Base-by-base conservation (phyloP, 2,888 invertebrate species). In the Papilio gigon region DNA sequence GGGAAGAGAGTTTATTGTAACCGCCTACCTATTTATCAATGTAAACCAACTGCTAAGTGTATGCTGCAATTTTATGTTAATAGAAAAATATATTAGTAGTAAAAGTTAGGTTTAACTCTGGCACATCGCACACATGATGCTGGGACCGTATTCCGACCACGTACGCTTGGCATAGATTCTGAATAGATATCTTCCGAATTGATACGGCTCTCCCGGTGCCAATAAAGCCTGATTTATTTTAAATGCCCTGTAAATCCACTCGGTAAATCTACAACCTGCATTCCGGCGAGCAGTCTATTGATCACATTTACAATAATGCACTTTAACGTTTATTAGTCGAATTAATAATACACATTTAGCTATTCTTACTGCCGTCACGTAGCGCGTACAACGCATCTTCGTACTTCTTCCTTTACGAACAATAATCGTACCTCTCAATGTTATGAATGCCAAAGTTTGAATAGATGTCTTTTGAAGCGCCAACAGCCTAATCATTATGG, bases 171-270 rank as follows among this genome's bases (percentile, higher is more conserved):
- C 85, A 84, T 86, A 84, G 85, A 86, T 83, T 76, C 85, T 86
- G 89, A 89, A 90, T 88, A 87, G 90, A 89, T 89, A 88, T 88
- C 87, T 83, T 76, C 81, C 82, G 84, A 85, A 87, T 88, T 88
- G 87, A 88, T 89, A 90, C 83, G 84, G 83, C 84, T 79, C 88
- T 87, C 89, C 72, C 77, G 89, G 80, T 87, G 85, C 87, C 86
- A 88, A 88, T 90, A 90, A 88, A 85, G 81, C 81, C 77, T 87
- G 89, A 89, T 90, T 90, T 90, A 89, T 76, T 75, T 72, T 73
- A 76, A 74, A 75, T 74, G 71, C 71, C 68, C 68, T 65, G 72
- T 47, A 71, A 72, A 72, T 71, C 70, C 68, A 68, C 63, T 70
- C 53, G 56, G 50, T 58, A 62, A 60, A 66, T 61, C 66, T 66